Base-by-base conservation (phyloP, 2,113 vertebrate genomes). In the Parus major region DNA sequence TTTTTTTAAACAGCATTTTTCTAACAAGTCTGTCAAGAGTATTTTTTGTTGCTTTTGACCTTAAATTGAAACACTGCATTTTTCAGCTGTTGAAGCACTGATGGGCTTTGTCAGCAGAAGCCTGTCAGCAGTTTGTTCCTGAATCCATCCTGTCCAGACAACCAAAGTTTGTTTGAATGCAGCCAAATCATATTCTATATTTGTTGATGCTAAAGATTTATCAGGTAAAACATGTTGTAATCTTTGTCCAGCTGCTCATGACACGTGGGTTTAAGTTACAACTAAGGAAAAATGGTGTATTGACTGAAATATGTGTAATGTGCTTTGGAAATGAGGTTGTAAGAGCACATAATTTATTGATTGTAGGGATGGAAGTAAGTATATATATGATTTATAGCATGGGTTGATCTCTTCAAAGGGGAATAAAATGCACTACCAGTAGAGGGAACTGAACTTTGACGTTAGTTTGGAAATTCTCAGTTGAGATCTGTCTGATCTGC, bases 41-140 rank as follows among this genome's bases (percentile, higher is more conserved):
- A 90, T 93, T 97, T 97, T 96, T 89, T 70, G 93, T 97, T 97
- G 94, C 95, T 97, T 98, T 97, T 97, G 91, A 98, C 97, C 93
- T 96, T 93, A 93, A 97, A 95, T 92, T 91, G 71, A 96, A 97
- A 97, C 97, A 93, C 95, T 97, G 94, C 96, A 36, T 97, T 98
- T 97, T 96, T 92, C 82, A 96, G 93, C 92, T 84, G 92, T 81
- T 79, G 75, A 93, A 86, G 90, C 82, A 87, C 91, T 93, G 96
- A 71, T 94, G 88, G 93, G 92, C 77, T 64, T 81, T 97, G 97
- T 92, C 82, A 93, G 97, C 91, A 90, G 96, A 78, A 88, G 91
- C 95, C 94, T 92, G 68, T 92, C 82, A 84, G 97, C 93, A 89
- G 63, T 89, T 97, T 33, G 23, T 96, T 95, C 95, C 94, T 95